These are phyloP conservation scores for Oreohelix idahoensis DNA, from an alignment of 1,140 invertebrate genomes.

Conservation along the genomic window DNA sequence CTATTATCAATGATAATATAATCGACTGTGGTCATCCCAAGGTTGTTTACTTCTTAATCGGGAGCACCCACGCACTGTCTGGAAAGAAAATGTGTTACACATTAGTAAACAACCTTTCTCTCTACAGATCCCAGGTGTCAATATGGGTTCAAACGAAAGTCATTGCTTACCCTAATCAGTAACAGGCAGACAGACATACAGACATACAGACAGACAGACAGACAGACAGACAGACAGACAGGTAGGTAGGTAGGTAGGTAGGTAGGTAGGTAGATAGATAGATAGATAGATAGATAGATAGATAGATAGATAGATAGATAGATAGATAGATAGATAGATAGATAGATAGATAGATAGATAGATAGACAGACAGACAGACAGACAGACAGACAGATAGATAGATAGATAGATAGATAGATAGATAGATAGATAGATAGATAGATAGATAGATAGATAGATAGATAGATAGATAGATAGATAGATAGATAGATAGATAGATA, in stretches of 20 bases:
- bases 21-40: too few species aligned
- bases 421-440: conserved; percentile 4
- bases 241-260: background rate
- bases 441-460: conserved; percentile 1
- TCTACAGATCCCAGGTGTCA: too few species aligned
- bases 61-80: too few species aligned
- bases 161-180: too few species aligned
- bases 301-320: background rate
- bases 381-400: conserved; percentile 12
- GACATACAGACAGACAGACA: too few species aligned
- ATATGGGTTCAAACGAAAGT: too few species aligned
- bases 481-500: conserved; percentile 22
- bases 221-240: background rate
- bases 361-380: background rate
- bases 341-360: background rate
- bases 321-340: background rate
- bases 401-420: conserved; percentile 18
- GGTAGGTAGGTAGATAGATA: background rate
- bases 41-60: too few species aligned
- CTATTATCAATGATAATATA: too few species aligned
- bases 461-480: conserved; percentile 16
- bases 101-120: too few species aligned
- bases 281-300: background rate
- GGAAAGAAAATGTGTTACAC: too few species aligned
- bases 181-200: too few species aligned